Evolutionary conservation across 35 echinoderm and acorn worm species (phyloP), one percentile per base, ranked within the genome.

Genomic region (Strongylocentrotus purpuratus): DNA sequence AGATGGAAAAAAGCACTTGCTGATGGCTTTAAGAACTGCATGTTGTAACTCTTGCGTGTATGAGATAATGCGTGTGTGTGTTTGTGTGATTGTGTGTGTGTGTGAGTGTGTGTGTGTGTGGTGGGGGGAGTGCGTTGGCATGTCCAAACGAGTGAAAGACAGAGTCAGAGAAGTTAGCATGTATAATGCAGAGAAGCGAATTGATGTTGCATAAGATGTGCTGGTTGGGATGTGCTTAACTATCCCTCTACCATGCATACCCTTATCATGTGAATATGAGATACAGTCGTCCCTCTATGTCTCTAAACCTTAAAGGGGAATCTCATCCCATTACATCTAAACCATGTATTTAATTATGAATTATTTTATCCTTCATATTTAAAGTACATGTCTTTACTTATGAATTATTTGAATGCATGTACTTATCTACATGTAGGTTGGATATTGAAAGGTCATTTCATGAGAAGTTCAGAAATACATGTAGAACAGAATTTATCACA

Each of bases 181-280:
- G 65, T 78, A 78, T 78, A 78, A 78, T 78, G 65, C 22, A 78
- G 65, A 78, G 65, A 22, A n/a, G 65, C 4, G 28, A 78, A 28
- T 22, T 78, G 65, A 78, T 78, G 65, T 78, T 78, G 65, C 65
- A 78, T 78, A 78, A 78, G 65, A 78, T n/a, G 65, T 78, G 20
- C 50, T 55, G 35, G 35, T 9, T 78, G 22, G 4, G 7, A 78
- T 78, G 20, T 22, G 65, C 65, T 78, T 71, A 5, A 15, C 22
- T 78, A 78, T 78, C 2, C 65, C 65, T 78, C 65, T n/a, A 78
- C 20, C 65, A 0, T 78, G 65, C 20, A 78, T 78, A 22, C 28
- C 65, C 4, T 78, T 78, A 78, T 78, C 65, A 28, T 4, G 22
- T 22, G 65, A 78, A 78, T 28, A 6, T 78, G 22, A 78, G 65